Percentiles rank a stretch among this genome's conserved stretches.
Conservation (phyloP, 2,888 invertebrate species). For the Drosophila cognata region DNA sequence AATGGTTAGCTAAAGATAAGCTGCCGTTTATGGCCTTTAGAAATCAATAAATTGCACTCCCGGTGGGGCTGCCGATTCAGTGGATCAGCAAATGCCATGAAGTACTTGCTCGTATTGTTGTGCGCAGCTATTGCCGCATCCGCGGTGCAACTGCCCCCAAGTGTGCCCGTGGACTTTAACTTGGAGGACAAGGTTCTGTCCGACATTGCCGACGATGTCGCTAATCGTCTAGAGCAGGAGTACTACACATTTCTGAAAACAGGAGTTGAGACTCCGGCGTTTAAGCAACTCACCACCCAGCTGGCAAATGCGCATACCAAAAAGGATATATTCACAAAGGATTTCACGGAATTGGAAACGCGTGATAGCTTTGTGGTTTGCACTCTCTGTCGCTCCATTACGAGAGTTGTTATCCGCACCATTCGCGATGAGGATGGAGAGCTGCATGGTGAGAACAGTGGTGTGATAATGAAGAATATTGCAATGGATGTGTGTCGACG, state of each 20-base stretch:
- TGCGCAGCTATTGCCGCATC: conserved; percentile 45
- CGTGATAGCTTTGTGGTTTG: conserved; percentile 76
- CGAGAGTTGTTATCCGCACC: conserved; percentile 75
- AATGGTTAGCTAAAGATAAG: conserved; percentile 32
- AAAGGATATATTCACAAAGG: conserved; percentile 72
- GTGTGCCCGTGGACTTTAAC: conserved; percentile 64
- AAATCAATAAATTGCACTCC: conserved; percentile 60
- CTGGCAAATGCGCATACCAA: conserved; percentile 76
- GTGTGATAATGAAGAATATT: conserved; percentile 81
- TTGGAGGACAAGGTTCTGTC: conserved; percentile 70
- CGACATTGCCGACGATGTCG: conserved; percentile 72
- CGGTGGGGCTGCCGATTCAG: conserved; percentile 24
- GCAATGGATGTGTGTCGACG: conserved; percentile 86
- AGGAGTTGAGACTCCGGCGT: conserved; percentile 69
- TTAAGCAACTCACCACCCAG: conserved; percentile 68
- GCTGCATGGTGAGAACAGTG: conserved; percentile 73
- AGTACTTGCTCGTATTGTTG: conserved; percentile 51
- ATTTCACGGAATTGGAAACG: conserved; percentile 65
- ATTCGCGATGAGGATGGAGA: conserved; percentile 86
- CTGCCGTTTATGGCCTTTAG: conserved; percentile 1
- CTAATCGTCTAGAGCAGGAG: conserved; percentile 71
- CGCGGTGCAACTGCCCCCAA: conserved; percentile 66
- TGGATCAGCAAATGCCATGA: conserved; percentile 50
- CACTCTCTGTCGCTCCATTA: conserved; percentile 75
- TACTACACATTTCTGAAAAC: conserved; percentile 74